Percentiles rank a stretch among this genome's conserved stretches.
Evolutionary conservation across 1,140 invertebrate species (phyloP).

Genomic region (Trachymyrmex cornetzi): DNA sequence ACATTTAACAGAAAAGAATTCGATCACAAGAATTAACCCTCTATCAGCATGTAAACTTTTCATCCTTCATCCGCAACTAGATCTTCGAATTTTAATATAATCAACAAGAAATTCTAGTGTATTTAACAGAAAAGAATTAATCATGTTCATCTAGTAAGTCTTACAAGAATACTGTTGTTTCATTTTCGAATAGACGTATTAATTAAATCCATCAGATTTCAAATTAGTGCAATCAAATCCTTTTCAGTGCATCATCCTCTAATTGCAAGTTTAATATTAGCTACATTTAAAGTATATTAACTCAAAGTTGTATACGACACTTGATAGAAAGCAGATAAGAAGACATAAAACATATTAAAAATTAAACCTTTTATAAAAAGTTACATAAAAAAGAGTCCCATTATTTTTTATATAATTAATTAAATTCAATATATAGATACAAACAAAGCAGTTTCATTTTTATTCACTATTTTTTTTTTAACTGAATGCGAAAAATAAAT

Average conservation of each 20-base stretch:
- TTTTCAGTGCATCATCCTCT: not conserved
- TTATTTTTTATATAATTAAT: slow-evolving; percentile 5
- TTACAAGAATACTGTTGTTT: too few relatives aligned
- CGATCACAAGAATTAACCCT: too few relatives aligned
- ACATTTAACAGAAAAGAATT: too few relatives aligned
- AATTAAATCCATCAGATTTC: too few relatives aligned
- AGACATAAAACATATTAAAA: not conserved
- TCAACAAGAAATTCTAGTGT: too few relatives aligned
- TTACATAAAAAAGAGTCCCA: not conserved
- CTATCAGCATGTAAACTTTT: too few relatives aligned
- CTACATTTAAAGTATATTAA: not conserved
- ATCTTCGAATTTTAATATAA: too few relatives aligned
- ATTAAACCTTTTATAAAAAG: not conserved
- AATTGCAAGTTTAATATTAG: not conserved
- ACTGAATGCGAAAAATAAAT: slow-evolving; percentile 28
- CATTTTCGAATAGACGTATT: too few relatives aligned
- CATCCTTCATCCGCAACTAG: too few relatives aligned
- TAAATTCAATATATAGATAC: slow-evolving; percentile 14
- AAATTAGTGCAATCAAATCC: too few relatives aligned
- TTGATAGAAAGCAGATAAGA: not conserved
- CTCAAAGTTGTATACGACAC: not conserved
- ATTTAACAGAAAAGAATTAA: too few relatives aligned
- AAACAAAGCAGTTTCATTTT: not conserved
- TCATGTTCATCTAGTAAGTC: too few relatives aligned
- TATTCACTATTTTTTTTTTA: not conserved